phyloP scores from a whole-genome alignment of 2,113 vertebrate genomes.

The Seriola quinqueradiata region DNA sequence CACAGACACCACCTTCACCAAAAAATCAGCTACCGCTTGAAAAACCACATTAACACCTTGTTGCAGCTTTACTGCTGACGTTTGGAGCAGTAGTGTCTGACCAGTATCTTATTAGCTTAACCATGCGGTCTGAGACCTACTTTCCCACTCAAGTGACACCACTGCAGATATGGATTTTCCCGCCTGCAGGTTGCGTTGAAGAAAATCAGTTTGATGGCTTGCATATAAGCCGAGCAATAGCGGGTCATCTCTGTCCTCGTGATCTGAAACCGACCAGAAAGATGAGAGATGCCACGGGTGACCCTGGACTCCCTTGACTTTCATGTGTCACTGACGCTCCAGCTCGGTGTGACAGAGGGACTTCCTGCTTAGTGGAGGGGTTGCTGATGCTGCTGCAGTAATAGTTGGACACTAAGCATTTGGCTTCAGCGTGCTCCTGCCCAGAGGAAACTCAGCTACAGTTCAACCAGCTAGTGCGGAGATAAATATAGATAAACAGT shows the following conservation, averaged over 20 bases:
- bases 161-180: neutral
- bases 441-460: slow-evolving; percentile 14
- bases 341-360: slow-evolving; percentile 11
- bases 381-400: slow-evolving; percentile 45
- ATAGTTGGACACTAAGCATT: slow-evolving; percentile 26
- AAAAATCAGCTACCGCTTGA: slow-evolving; percentile 7
- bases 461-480: slow-evolving; percentile 2
- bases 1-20: slow-evolving; percentile 7
- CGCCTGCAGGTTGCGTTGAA: neutral
- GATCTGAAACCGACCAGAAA: neutral
- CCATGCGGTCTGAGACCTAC: neutral
- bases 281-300: slow-evolving; percentile 6
- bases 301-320: neutral
- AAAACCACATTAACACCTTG: neutral
- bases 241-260: slow-evolving; percentile 6
- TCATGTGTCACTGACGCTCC: slow-evolving; percentile 5
- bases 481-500: neutral
- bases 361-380: slow-evolving; percentile 35
- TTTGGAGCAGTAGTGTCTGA: neutral
- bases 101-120: slow-evolving; percentile 8
- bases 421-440: slow-evolving; percentile 28
- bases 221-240: neutral
- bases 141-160: too few relatives aligned
- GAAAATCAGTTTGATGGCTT: neutral
- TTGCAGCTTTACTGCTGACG: neutral